These are phyloP conservation scores for Podiceps cristatus DNA, from an alignment of 2,113 vertebrate species.

Conservation along the genomic window DNA sequence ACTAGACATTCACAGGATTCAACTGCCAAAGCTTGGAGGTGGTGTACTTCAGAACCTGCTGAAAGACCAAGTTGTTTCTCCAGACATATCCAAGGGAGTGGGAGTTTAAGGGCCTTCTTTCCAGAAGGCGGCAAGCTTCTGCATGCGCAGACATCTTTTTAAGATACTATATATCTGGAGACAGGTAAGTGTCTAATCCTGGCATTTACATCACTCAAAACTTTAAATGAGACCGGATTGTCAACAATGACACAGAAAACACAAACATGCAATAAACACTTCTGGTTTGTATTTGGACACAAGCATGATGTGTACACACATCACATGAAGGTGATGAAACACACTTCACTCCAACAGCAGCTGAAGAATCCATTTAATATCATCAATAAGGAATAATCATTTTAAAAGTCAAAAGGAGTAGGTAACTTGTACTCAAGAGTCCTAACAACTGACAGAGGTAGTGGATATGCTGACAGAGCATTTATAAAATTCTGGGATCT, in stretches of 20 bases:
- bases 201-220: background rate
- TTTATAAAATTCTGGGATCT: background rate
- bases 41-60: background rate
- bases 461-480: rapidly evolving
- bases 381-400: background rate
- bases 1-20: rapidly evolving
- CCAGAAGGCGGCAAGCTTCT: background rate
- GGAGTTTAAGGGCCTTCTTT: background rate
- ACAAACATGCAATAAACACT: background rate
- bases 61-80: background rate
- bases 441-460: background rate
- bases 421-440: background rate
- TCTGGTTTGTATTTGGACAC: background rate
- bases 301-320: rapidly evolving
- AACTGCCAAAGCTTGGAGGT: background rate
- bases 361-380: background rate
- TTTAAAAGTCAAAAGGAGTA: background rate
- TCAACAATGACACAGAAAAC: background rate
- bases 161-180: background rate
- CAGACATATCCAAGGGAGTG: rapidly evolving
- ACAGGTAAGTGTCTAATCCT: background rate
- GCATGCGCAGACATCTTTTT: background rate
- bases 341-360: background rate
- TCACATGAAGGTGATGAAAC: background rate
- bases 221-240: background rate